Evolutionary conservation across 2,113 vertebrate species (phyloP).

Genomic region (Chrysemys picta): DNA sequence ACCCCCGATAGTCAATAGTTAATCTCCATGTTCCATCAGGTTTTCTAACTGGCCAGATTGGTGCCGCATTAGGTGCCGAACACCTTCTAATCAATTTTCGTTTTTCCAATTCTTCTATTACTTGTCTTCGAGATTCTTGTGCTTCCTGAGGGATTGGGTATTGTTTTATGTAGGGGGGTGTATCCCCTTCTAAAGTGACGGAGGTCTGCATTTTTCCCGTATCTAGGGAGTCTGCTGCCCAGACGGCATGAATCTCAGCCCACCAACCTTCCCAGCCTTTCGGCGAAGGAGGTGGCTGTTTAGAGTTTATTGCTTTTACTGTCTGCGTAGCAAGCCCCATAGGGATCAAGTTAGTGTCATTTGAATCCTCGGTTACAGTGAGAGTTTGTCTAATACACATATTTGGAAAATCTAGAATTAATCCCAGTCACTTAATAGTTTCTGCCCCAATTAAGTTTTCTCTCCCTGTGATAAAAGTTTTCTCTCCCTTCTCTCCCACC

Average conservation of each 20-base stretch:
- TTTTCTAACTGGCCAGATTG: not conserved
- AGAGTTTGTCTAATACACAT: not conserved
- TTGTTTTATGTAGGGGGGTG: not conserved
- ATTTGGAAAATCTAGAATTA: not conserved
- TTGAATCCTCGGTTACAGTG: not conserved
- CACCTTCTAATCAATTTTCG: not conserved
- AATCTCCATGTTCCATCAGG: not conserved
- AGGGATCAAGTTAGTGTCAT: not conserved
- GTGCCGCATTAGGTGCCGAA: not conserved
- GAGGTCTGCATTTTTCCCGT: not conserved
- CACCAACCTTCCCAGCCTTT: not conserved
- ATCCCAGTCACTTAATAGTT: not conserved
- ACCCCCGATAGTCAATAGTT: not conserved
- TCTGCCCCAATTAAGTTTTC: not conserved
- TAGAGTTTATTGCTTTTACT: not conserved
- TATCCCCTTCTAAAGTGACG: not conserved
- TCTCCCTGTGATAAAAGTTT: not conserved
- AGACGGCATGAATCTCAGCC: not conserved
- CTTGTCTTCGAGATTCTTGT: not conserved
- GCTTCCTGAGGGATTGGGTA: not conserved
- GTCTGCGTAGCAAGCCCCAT: not conserved
- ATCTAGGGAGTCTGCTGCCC: not conserved
- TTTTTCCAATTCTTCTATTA: not conserved
- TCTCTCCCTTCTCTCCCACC: too few species aligned
- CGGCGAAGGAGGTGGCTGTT: not conserved